Conservation (phyloP, 92 coral and sea anemone genomes). For the Isaurus tuberculatus region DNA sequence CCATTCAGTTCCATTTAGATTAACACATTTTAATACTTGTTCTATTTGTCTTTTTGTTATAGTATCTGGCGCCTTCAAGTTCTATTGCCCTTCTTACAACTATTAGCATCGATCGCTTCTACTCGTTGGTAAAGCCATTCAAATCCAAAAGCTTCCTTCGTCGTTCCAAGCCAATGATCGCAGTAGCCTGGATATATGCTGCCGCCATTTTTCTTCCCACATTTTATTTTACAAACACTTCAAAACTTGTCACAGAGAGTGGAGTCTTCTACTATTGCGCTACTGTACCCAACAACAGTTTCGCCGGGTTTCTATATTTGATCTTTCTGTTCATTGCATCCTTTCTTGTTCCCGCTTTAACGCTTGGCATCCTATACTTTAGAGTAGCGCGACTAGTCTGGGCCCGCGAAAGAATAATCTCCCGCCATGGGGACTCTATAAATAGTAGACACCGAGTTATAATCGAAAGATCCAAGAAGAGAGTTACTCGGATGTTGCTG, state of each 20-base stretch:
- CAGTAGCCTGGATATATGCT: slow-evolving; percentile 70
- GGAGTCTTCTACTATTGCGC: slow-evolving; percentile 71
- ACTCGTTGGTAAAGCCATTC: slow-evolving; percentile 86
- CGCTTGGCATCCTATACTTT: slow-evolving; percentile 69
- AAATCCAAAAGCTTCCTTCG: slow-evolving; percentile 59
- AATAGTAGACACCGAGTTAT: slow-evolving; percentile 48
- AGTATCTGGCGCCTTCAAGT: slow-evolving; percentile 92
- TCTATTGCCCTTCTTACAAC: slow-evolving; percentile 82
- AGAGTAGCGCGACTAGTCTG: slow-evolving; percentile 84
- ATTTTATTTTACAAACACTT: slow-evolving; percentile 74
- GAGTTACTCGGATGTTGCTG: slow-evolving; percentile 81
- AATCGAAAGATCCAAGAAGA: slow-evolving; percentile 67
- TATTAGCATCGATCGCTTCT: slow-evolving; percentile 85
- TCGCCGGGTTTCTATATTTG: slow-evolving; percentile 66
- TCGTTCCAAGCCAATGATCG: slow-evolving; percentile 63
- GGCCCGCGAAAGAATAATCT: slow-evolving; percentile 83
- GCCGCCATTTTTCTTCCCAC: slow-evolving; percentile 73
- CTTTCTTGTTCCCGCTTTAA: slow-evolving; percentile 73
- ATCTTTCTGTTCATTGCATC: slow-evolving; percentile 70
- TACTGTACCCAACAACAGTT: slow-evolving; percentile 77
- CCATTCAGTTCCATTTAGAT: too few relatives aligned
- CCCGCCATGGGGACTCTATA: slow-evolving; percentile 69
- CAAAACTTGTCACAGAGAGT: slow-evolving; percentile 49
- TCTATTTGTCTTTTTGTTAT: neutral
- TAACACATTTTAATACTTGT: neutral